Conservation (phyloP, 2,113 vertebrate genomes). For the Dinomys branickii region DNA sequence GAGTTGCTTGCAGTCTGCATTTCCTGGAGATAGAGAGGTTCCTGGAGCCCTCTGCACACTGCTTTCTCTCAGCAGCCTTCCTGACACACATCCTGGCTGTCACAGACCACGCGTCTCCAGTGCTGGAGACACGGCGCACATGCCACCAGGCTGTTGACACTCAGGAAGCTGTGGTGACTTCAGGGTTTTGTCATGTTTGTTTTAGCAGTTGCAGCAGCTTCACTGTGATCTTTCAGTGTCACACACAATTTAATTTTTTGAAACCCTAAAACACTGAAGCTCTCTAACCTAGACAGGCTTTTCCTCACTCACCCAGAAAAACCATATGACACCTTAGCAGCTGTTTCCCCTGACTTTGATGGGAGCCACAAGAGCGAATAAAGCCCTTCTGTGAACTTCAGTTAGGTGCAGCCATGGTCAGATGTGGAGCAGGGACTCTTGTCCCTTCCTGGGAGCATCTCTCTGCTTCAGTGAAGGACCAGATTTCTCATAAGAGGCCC, state of each 20-base stretch:
- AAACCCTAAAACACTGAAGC: not conserved
- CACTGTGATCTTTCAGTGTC: fast-evolving
- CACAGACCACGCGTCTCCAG: fast-evolving
- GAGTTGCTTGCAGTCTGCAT: not conserved
- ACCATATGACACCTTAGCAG: fast-evolving
- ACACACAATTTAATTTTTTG: not conserved
- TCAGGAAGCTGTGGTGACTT: not conserved
- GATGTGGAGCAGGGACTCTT: not conserved
- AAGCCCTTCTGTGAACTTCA: not conserved
- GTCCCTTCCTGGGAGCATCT: not conserved
- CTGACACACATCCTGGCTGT: not conserved
- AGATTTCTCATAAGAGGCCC: not conserved
- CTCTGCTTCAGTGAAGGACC: not conserved
- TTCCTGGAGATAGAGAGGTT: not conserved
- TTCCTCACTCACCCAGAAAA: not conserved
- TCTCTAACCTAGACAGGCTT: not conserved
- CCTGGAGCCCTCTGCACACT: not conserved
- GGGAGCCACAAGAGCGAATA: fast-evolving
- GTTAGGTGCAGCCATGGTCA: fast-evolving
- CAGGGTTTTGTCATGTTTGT: fast-evolving
- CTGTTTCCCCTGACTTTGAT: fast-evolving
- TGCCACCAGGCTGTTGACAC: fast-evolving
- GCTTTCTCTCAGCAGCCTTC: not conserved
- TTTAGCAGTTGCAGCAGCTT: not conserved
- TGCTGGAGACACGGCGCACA: fast-evolving